A percentile compares a stretch with the other conserved stretches of the same genome.
phyloP scores from a whole-genome alignment of 2,888 invertebrate genomes.

The Nephrotoma flavescens region DNA sequence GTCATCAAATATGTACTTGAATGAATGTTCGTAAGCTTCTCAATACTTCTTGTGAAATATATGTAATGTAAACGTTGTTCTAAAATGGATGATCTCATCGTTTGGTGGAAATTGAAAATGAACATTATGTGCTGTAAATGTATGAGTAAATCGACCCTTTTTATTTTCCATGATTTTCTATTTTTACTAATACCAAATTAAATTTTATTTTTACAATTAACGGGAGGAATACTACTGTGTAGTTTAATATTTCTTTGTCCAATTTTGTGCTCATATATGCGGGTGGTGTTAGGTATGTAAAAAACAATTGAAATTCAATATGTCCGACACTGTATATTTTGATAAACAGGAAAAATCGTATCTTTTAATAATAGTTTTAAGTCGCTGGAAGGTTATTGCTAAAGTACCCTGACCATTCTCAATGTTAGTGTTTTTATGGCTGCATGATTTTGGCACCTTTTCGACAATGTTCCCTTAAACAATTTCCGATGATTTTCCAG shows the following conservation, averaged over 20 bases:
- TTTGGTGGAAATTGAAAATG: background rate
- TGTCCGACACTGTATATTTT: background rate
- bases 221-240: background rate
- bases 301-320: background rate
- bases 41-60: background rate
- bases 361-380: background rate
- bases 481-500: background rate
- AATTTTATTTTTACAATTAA: background rate
- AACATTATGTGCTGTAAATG: background rate
- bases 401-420: background rate
- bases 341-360: background rate
- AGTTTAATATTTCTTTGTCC: background rate
- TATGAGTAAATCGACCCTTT: background rate
- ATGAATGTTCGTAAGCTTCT: background rate
- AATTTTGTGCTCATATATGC: background rate
- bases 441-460: background rate
- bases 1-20: background rate
- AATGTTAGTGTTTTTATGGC: background rate
- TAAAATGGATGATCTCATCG: background rate
- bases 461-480: background rate
- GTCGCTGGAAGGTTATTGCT: background rate
- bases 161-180: slow-evolving; percentile 1
- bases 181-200: background rate
- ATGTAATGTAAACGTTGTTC: background rate
- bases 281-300: background rate